phyloP scores from a whole-genome alignment of 2,113 vertebrate species.

The Rhodinocichla rosea region DNA sequence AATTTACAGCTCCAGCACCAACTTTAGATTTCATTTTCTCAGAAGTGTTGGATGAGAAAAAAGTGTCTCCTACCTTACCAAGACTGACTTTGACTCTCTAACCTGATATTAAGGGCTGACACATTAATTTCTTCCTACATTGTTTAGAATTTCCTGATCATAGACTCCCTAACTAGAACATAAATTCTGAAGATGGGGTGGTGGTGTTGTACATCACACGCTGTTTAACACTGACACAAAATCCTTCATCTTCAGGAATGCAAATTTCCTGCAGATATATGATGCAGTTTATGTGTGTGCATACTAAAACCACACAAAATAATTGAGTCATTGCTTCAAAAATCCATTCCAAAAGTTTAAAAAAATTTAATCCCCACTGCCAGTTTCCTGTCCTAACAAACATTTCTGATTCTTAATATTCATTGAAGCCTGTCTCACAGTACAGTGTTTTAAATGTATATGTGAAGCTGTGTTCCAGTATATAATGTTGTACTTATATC shows the following conservation, averaged over 20 bases:
- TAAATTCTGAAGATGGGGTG: background rate
- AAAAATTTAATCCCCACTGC: background rate
- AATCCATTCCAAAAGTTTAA: background rate
- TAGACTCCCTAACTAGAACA: background rate
- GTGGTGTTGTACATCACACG: background rate
- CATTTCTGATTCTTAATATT: background rate
- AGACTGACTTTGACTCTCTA: conserved; percentile 12
- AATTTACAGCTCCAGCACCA: background rate
- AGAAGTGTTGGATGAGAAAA: background rate
- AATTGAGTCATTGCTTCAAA: background rate
- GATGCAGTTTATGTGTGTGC: background rate
- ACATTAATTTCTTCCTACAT: background rate
- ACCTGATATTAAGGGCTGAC: background rate
- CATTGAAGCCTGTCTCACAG: background rate
- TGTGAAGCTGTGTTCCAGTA: background rate
- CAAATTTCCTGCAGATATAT: background rate
- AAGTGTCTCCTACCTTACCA: background rate
- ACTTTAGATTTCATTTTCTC: background rate
- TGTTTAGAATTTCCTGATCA: conserved; percentile 6
- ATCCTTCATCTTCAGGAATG: background rate
- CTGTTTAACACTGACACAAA: background rate
- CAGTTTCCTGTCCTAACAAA: background rate
- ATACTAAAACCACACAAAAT: background rate
- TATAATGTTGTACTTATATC: background rate
- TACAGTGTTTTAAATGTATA: background rate